These are phyloP conservation scores for Agelastica alni DNA, from an alignment of 2,888 invertebrate genomes.

Conservation along the genomic window DNA sequence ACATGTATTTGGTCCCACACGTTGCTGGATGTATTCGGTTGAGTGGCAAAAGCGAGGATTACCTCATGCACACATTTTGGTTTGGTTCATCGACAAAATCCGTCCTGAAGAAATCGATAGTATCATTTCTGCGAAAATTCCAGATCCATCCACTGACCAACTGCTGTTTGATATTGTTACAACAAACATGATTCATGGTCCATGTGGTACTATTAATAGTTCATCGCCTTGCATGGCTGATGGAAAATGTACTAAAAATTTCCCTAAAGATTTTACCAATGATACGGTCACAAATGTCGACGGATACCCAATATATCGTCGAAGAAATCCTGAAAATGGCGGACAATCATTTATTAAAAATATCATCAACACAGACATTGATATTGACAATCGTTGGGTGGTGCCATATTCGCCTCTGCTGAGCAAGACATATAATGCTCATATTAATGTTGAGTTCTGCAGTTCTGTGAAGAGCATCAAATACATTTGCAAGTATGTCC, in stretches of 20 bases:
- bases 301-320: slow-evolving; percentile 26
- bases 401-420: slow-evolving; percentile 47
- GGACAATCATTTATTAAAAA: neutral
- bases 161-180: slow-evolving; percentile 43
- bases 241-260: slow-evolving; percentile 45
- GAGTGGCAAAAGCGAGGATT: slow-evolving; percentile 26
- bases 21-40: slow-evolving; percentile 30
- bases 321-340: neutral
- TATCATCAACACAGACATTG: neutral
- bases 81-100: no score
- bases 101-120: neutral
- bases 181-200: slow-evolving; percentile 54
- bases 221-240: slow-evolving; percentile 47
- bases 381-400: slow-evolving; percentile 47
- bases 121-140: neutral
- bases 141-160: slow-evolving; percentile 39
- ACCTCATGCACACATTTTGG: no score
- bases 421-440: slow-evolving; percentile 39
- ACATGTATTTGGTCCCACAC: slow-evolving; percentile 12
- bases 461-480: no score
- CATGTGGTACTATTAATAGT: slow-evolving; percentile 45
- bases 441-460: slow-evolving; percentile 50
- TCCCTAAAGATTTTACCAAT: slow-evolving; percentile 15
- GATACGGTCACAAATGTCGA: slow-evolving; percentile 26
- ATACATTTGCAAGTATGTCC: no score